A percentile compares a stretch with the other conserved stretches of the same genome.
Conservation (phyloP, 2,797 vertebrate genomes). For the Channallabes apus region DNA sequence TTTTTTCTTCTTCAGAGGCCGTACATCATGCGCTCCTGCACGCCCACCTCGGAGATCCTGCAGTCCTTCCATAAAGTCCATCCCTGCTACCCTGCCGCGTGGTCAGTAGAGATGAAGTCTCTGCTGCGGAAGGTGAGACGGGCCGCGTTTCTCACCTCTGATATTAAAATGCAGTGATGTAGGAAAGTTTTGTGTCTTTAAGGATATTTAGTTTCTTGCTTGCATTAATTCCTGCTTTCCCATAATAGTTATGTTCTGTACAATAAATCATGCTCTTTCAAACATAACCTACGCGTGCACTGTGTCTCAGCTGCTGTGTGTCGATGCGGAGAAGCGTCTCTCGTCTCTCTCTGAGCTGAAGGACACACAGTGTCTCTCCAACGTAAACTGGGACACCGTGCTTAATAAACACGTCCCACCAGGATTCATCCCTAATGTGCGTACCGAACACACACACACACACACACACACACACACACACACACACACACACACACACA, state of each 20-base stretch:
- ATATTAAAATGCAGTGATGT: neutral
- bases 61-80: constrained; percentile 81
- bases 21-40: constrained; percentile 87
- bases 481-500: neutral
- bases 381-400: constrained; percentile 91
- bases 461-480: neutral
- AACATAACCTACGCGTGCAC: neutral
- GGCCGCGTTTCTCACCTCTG: neutral
- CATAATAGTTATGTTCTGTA: neutral
- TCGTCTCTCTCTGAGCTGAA: constrained; percentile 87
- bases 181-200: neutral
- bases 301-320: constrained; percentile 80
- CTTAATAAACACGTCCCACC: constrained; percentile 86
- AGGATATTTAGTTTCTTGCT: neutral
- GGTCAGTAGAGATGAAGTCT: constrained; percentile 86
- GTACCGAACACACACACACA: constrained; percentile 47
- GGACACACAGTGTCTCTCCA: constrained; percentile 81
- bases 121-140: constrained; percentile 72
- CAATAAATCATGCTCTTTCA: neutral
- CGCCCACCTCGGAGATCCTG: constrained; percentile 82
- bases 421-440: constrained; percentile 90
- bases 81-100: constrained; percentile 84
- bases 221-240: no score
- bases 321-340: constrained; percentile 83
- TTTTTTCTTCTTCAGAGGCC: constrained; percentile 79